These are phyloP conservation scores for Stenodema calcarata DNA, from an alignment of 2,888 invertebrate species.

Conservation along the genomic window DNA sequence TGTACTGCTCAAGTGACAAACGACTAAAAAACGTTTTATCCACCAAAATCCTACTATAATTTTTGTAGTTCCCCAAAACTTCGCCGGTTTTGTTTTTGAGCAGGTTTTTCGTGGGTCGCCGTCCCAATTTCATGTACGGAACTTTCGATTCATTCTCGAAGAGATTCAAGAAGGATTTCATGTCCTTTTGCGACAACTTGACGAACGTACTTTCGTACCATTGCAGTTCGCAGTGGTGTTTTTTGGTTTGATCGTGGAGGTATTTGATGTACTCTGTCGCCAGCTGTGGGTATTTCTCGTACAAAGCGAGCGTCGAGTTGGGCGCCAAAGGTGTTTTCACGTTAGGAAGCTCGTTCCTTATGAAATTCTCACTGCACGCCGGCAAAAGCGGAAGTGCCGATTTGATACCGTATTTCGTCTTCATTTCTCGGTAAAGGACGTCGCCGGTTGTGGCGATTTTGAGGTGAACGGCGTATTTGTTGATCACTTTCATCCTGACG, in stretches of 20 bases:
- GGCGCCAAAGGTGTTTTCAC: conserved; percentile 1
- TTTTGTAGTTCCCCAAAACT: conserved; percentile 10
- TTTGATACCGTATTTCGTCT: conserved; percentile 46
- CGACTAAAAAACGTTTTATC: conserved; percentile 26
- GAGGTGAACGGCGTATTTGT: conserved; percentile 48
- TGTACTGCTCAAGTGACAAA: conserved; percentile 40
- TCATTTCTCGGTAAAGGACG: conserved; percentile 23
- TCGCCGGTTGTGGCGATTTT: conserved; percentile 46
- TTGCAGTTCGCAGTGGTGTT: background rate
- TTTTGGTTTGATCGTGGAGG: conserved; percentile 13
- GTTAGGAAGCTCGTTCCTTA: conserved; percentile 25
- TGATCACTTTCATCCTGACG: conserved; percentile 48
- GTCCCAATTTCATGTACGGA: conserved; percentile 47
- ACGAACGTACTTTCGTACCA: conserved; percentile 22
- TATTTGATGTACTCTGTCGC: conserved; percentile 40
- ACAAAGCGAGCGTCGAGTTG: conserved; percentile 25
- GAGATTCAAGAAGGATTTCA: conserved; percentile 28
- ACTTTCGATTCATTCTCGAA: conserved; percentile 34
- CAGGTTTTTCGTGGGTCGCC: conserved; percentile 45
- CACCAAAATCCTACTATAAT: conserved; percentile 33
- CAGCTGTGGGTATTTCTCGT: conserved; percentile 40
- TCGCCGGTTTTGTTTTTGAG: conserved; percentile 30
- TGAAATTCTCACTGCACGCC: conserved; percentile 49
- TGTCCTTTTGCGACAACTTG: conserved; percentile 41
- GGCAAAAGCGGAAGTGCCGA: conserved; percentile 47